A percentile compares a stretch with the other conserved stretches of the same genome.
phyloP scores from a whole-genome alignment of 2,113 vertebrate genomes.

The Isichthys henryi region DNA sequence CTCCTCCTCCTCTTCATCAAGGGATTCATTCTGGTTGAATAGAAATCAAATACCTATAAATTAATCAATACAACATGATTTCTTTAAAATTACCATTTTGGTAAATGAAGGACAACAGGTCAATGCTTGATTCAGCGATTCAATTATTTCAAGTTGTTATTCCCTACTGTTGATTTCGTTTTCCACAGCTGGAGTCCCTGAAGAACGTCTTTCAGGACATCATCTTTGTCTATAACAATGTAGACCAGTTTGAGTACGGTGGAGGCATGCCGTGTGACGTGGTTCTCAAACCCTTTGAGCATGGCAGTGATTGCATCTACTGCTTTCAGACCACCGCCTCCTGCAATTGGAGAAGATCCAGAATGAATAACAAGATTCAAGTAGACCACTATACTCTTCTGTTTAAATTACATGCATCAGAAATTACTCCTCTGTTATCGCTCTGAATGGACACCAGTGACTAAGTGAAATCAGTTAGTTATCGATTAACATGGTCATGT shows the following conservation, averaged over 20 bases:
- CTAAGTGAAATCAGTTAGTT: not conserved
- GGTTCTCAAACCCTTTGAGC: slow-evolving; percentile 40
- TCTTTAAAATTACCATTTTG: slow-evolving; percentile 1
- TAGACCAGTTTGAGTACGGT: slow-evolving; percentile 39
- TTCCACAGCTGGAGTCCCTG: slow-evolving; percentile 36
- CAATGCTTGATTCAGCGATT: not conserved
- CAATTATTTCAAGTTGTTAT: not conserved
- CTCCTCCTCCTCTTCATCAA: not conserved
- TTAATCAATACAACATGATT: not conserved
- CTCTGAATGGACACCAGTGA: not conserved
- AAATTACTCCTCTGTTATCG: not conserved
- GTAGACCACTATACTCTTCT: not conserved
- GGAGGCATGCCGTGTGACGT: slow-evolving; percentile 25
- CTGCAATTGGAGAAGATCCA: slow-evolving; percentile 26
- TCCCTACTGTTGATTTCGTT: slow-evolving; percentile 21
- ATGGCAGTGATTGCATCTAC: slow-evolving; percentile 31
- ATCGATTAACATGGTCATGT: not conserved
- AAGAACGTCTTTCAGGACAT: slow-evolving; percentile 28
- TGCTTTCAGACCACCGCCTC: slow-evolving; percentile 35
- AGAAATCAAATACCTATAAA: not conserved
- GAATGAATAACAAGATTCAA: not conserved
- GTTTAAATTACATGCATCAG: not conserved
- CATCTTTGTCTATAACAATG: slow-evolving; percentile 29
- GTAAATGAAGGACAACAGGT: not conserved
- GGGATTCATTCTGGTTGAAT: not conserved